Evolutionary conservation across 2,797 vertebrate species (phyloP), one percentile per base, ranked within the genome.

Genomic region (Artibeus jamaicensis): DNA sequence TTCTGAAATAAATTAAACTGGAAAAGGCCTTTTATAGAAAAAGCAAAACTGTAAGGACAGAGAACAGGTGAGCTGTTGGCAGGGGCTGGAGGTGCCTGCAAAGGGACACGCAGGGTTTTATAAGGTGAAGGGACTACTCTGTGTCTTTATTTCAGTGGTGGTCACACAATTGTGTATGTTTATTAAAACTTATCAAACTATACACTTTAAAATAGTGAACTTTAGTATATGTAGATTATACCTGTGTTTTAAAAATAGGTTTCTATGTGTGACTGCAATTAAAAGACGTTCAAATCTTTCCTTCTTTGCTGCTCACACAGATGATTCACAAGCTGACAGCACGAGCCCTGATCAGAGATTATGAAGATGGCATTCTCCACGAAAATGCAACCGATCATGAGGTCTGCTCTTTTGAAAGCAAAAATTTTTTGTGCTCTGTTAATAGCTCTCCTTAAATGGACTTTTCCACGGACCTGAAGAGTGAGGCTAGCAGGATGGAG

Each of bases 271-370:
- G 59, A 78, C 62, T 42, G n/a, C 12, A 42, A n/a, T 68, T 29
- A 39, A 67, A 78, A 89, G 16, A 21, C 50, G n/a, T 74, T 32
- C 29, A 5, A 55, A 73, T 68, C 6, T 9, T 76, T 84, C 85
- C 91, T 68, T 32, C 44, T 93, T 86, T 86, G 65, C 7, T 96
- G 24, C 86, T 48, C 88, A 22, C 65, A 91, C 97, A 99, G 99
- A 98, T 99, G 92, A 98, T 99, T 89, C 99, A 99, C 98, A 99
- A 99, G 89, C 98, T 99, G 42, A 98, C 99, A 46, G 99, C 99
- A 0, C 98, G 98, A 94, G 99, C 99, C 12, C 86, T 99, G 78
- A 99, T 99, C 97, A 98, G 98, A 94, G 99, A 99, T 85, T 99
- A 99, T 26, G 99, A 99, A 97, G 98, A 99, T 9, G 99, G 99